These are phyloP conservation scores for Neogobius melanostomus DNA, from an alignment of 2,113 vertebrate species.

Conservation along the genomic window DNA sequence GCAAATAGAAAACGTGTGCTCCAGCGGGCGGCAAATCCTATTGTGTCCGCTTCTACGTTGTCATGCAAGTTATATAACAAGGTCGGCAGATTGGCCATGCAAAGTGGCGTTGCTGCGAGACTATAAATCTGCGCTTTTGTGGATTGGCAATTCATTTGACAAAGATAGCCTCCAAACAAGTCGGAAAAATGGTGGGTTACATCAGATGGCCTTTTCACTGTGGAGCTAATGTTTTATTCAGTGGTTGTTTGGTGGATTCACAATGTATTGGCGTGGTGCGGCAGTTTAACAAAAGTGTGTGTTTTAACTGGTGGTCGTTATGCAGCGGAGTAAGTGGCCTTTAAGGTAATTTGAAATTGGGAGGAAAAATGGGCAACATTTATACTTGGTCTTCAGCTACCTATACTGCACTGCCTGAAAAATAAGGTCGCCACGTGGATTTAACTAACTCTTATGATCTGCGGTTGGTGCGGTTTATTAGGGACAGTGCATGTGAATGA, in stretches of 20 bases:
- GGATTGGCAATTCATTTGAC: constrained; percentile 25
- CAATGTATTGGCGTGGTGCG: constrained; percentile 18
- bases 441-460: too few species aligned
- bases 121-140: not conserved
- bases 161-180: constrained; percentile 23
- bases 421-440: too few species aligned
- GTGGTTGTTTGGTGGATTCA: constrained; percentile 27
- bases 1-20: constrained; percentile 20
- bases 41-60: constrained; percentile 22
- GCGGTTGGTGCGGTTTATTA: too few species aligned
- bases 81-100: constrained; percentile 15
- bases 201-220: constrained; percentile 23
- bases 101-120: constrained; percentile 21
- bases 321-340: not conserved
- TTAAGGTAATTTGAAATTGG: not conserved
- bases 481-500: too few species aligned
- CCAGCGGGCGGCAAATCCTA: constrained; percentile 2
- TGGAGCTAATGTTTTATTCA: constrained; percentile 50
- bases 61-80: constrained; percentile 34
- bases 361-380: too few species aligned
- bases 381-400: too few species aligned
- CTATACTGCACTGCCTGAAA: too few species aligned
- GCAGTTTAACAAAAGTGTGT: constrained; percentile 4
- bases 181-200: constrained; percentile 28
- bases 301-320: not conserved